Conservation (phyloP, 2,797 vertebrate genomes). For the Alcedo quadribrachys region DNA sequence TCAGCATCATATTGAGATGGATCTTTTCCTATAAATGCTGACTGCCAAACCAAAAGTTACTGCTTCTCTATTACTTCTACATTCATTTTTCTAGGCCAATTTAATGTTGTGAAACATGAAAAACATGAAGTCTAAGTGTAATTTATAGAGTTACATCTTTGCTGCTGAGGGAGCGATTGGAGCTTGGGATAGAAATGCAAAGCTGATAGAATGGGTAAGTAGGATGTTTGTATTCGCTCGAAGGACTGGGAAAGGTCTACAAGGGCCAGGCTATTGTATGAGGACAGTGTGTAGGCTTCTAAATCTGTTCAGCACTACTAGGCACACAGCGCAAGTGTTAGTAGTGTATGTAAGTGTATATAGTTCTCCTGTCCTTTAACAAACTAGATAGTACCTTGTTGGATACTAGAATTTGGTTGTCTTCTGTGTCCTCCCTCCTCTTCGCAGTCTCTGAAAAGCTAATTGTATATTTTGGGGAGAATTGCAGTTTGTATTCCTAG, state of each 20-base stretch:
- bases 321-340: too few relatives aligned
- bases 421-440: neutral
- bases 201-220: neutral
- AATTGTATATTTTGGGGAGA: accelerated
- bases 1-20: neutral
- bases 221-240: neutral
- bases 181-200: neutral
- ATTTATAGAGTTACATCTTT: neutral
- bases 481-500: neutral
- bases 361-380: neutral
- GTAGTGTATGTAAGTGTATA: too few relatives aligned
- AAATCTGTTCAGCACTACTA: neutral
- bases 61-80: neutral
- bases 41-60: neutral
- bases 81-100: neutral
- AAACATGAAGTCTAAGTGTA: neutral
- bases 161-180: neutral
- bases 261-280: accelerated
- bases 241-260: neutral
- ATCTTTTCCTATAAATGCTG: neutral
- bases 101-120: neutral
- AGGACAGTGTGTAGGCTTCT: neutral
- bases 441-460: neutral
- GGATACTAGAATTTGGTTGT: neutral
- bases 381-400: neutral